A percentile compares a stretch with the other conserved stretches of the same genome.
These are phyloP conservation scores for Idaea biselata DNA, from an alignment of 2,888 invertebrate species.

Conservation along the genomic window DNA sequence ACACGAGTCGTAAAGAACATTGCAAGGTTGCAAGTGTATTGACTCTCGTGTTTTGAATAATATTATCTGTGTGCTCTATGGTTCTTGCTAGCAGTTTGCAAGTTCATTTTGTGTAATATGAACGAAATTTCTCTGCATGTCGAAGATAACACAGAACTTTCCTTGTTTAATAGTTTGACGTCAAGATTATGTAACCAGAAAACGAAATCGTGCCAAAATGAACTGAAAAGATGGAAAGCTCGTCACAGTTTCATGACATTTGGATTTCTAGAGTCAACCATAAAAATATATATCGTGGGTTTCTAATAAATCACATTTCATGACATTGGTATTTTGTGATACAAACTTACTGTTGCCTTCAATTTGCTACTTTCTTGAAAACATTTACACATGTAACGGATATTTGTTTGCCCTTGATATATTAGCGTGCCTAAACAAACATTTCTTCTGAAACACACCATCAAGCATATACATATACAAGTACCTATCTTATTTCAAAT, in stretches of 20 bases:
- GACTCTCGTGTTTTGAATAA: constrained; percentile 74
- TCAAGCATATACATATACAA: background rate
- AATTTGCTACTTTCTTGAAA: background rate
- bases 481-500: background rate
- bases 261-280: constrained; percentile 23
- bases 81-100: constrained; percentile 47
- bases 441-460: constrained; percentile 6
- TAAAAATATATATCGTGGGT: constrained; percentile 9
- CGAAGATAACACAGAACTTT: constrained; percentile 50
- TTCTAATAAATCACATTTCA: background rate
- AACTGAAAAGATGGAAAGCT: constrained; percentile 43
- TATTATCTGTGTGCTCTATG: constrained; percentile 69
- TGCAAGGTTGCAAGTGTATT: constrained; percentile 79
- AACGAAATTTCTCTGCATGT: constrained; percentile 36
- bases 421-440: constrained; percentile 14
- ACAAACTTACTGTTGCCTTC: background rate
- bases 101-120: constrained; percentile 30
- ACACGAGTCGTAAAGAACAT: constrained; percentile 73
- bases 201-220: constrained; percentile 62
- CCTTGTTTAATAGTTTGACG: constrained; percentile 61
- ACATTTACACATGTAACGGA: constrained; percentile 5
- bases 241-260: constrained; percentile 33
- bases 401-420: constrained; percentile 12
- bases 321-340: background rate
- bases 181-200: constrained; percentile 69